Percentiles rank a stretch among this genome's conserved stretches.
phyloP scores from a whole-genome alignment of 2,797 vertebrate species.

The Babyrousa celebensis region DNA sequence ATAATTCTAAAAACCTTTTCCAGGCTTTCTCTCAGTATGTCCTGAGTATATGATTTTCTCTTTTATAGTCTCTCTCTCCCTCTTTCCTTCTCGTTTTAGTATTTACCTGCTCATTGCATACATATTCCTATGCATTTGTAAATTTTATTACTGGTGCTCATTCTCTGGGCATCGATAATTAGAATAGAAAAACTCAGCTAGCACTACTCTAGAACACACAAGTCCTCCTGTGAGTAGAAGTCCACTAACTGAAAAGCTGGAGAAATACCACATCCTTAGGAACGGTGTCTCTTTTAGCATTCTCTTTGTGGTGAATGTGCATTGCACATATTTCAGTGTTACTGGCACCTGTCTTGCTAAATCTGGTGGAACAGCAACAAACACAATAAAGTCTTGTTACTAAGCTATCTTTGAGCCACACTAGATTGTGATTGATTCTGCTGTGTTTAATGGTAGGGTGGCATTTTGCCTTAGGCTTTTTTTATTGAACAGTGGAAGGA shows the following conservation, averaged over 20 bases:
- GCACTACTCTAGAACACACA: accelerated
- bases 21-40: background rate
- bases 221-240: background rate
- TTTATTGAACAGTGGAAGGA: slow-evolving; percentile 84
- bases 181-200: background rate
- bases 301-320: background rate
- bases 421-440: slow-evolving; percentile 60
- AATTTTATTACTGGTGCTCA: background rate
- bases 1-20: background rate
- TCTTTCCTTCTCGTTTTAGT: background rate
- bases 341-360: slow-evolving; percentile 22
- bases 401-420: background rate
- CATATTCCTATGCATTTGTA: background rate
- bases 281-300: background rate
- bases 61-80: background rate
- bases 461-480: slow-evolving; percentile 68
- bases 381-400: slow-evolving; percentile 68
- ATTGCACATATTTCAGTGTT: background rate
- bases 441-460: slow-evolving; percentile 8
- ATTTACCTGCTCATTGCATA: background rate
- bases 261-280: accelerated
- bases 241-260: background rate
- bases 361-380: slow-evolving; percentile 20
- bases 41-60: background rate
- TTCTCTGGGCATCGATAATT: background rate